Base-by-base conservation (phyloP, 2,113 vertebrate species). In the Candoia aspera region DNA sequence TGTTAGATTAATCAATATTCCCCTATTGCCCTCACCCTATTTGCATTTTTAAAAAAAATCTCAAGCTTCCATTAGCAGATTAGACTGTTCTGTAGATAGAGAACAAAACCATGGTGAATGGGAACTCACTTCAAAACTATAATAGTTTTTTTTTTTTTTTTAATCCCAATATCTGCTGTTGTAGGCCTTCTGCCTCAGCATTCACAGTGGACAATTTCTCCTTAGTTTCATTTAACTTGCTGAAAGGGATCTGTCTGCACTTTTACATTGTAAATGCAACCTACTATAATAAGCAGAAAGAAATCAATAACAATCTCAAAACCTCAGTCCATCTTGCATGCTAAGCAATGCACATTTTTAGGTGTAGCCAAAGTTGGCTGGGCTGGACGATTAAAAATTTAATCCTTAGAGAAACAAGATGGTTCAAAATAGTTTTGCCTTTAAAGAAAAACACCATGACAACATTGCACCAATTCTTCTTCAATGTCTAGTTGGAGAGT, bases 331-430 rank as follows among this genome's bases (percentile, higher is more conserved):
- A 0, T 87, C 60, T 68, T 68, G 57, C 84, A 37, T 90, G 6
- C 29, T 62, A 60, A 95, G 21, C 29, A 91, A 83, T 0, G 13
- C 0, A 0, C 0, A 13, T 9, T 92, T 84, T 91, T 13, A 85
- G 2, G 1, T 17, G 17, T 86, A 17, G 21, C 83, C 79, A 4
- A 53, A 53, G 42, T 49, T 55, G 88, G 53, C 62, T 5, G 4
- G 17, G 68, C 11, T 92, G 88, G 23, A 3, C 1, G 8, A 55
- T 55, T 79, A 8, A 92, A 90, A 15, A 54, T 1, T 4, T 79
- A 92, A 15, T 0, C 29, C 2, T 42, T 26, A 8, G 0, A 1
- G 4, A 4, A 21, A 79, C 37, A 42, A 46, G 0, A 1, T 23
- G 6, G 8, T 2, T 90, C 9, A 9, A 49, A 2, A 24, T 42